Evolutionary conservation across 2,797 vertebrate genomes (phyloP).

Genomic region (Gymnoscopelus microlampas): DNA sequence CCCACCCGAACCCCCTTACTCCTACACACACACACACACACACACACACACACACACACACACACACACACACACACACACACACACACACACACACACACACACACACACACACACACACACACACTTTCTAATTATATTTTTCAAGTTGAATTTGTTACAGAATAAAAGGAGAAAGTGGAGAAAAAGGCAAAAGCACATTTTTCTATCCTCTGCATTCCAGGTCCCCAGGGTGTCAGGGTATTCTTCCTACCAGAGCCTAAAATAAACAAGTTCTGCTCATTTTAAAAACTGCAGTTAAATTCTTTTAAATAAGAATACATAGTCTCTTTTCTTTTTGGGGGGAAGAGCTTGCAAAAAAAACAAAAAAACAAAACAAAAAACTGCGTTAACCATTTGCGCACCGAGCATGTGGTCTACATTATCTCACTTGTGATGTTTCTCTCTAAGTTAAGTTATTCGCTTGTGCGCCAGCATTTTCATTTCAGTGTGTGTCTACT

Average conservation of each 20-base stretch:
- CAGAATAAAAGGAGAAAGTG: conserved; percentile 70
- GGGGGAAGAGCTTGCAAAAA: conserved; percentile 81
- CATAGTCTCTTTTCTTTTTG: conserved; percentile 29
- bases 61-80: too few species aligned
- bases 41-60: too few species aligned
- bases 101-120: too few species aligned
- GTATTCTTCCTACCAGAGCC: conserved; percentile 89
- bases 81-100: too few species aligned
- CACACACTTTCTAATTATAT: conserved; percentile 92
- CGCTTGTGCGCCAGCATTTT: conserved; percentile 78
- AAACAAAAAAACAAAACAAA: conserved; percentile 49
- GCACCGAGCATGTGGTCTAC: conserved; percentile 93
- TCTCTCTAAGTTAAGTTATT: conserved; percentile 78
- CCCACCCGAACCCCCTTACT: too few species aligned
- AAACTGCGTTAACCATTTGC: conserved; percentile 93
- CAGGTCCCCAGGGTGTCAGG: conserved; percentile 88
- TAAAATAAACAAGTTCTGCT: conserved; percentile 95
- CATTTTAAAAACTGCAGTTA: conserved; percentile 84
- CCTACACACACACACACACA: too few species aligned
- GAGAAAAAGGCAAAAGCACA: conserved; percentile 84
- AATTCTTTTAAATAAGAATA: too few species aligned
- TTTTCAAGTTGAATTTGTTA: conserved; percentile 97
- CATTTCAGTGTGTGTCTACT: conserved; percentile 55
- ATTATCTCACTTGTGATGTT: conserved; percentile 84
- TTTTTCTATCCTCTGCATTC: conserved; percentile 86